Conservation (phyloP, 1,140 invertebrate genomes). For the Drosophila subobscura region DNA sequence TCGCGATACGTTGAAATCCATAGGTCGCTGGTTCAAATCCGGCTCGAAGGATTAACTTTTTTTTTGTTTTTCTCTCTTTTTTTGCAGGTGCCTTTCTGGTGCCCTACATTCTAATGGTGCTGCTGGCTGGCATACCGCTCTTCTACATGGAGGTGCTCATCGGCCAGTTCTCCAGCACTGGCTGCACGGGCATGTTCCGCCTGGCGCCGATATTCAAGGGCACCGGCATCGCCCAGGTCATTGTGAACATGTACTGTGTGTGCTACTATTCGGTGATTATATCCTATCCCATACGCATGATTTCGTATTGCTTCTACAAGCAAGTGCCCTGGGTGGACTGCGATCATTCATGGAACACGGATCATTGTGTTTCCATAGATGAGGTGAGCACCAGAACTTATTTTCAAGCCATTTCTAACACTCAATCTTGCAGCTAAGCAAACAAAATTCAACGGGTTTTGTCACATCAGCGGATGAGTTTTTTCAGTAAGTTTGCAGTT, state of each 20-base stretch:
- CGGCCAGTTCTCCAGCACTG: slow-evolving; percentile 92
- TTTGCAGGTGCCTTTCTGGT: slow-evolving; percentile 89
- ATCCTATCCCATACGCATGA: slow-evolving; percentile 95
- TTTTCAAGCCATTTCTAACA: no score
- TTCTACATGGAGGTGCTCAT: slow-evolving; percentile 95
- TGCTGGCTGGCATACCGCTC: slow-evolving; percentile 93
- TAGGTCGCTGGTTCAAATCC: slow-evolving; percentile 90
- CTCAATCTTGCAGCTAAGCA: not conserved
- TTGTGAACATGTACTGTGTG: slow-evolving; percentile 94
- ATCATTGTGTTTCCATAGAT: slow-evolving; percentile 85
- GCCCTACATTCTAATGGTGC: slow-evolving; percentile 89
- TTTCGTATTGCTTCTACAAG: slow-evolving; percentile 87
- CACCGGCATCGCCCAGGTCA: slow-evolving; percentile 91
- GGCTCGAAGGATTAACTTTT: slow-evolving; percentile 86
- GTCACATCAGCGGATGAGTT: slow-evolving; percentile 92
- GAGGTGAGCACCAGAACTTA: slow-evolving; percentile 6
- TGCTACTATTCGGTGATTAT: slow-evolving; percentile 98
- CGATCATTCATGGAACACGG: slow-evolving; percentile 94
- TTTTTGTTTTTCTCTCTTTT: slow-evolving; percentile 10
- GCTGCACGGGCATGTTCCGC: slow-evolving; percentile 91
- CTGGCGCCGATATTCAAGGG: slow-evolving; percentile 95
- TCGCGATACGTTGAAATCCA: slow-evolving; percentile 85
- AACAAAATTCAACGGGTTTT: slow-evolving; percentile 43
- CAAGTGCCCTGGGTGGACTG: slow-evolving; percentile 95
- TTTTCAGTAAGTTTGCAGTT: slow-evolving; percentile 89